Evolutionary conservation across 2,888 invertebrate species (phyloP).

Genomic region (Autographa gamma): DNA sequence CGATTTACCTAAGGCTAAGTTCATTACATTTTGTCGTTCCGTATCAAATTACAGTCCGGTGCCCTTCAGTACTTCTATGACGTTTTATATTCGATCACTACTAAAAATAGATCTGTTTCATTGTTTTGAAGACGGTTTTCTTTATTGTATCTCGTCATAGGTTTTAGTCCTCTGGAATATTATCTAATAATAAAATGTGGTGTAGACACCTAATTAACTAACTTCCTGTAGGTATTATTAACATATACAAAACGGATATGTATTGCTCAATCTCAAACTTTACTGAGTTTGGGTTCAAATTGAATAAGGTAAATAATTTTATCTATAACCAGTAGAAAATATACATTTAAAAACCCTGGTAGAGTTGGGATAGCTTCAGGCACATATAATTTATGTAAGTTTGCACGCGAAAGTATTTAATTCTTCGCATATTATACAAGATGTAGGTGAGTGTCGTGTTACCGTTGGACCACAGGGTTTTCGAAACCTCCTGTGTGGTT

Average conservation of each 20-base stretch:
- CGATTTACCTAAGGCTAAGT: neutral
- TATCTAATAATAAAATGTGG: neutral
- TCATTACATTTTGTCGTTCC: neutral
- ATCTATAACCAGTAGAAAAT: too few species aligned
- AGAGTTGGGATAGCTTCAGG: neutral
- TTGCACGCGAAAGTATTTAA: conserved; percentile 22
- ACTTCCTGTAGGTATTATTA: too few species aligned
- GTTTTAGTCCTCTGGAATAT: neutral
- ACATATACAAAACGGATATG: too few species aligned
- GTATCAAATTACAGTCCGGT: neutral
- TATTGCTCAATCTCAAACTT: too few species aligned
- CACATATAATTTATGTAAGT: neutral
- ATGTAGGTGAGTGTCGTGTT: conserved; percentile 62
- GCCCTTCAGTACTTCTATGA: neutral
- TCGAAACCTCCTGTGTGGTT: conserved; percentile 79
- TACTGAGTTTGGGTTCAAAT: too few species aligned
- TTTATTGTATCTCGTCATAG: neutral
- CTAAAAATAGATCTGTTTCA: neutral
- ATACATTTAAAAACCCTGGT: neutral
- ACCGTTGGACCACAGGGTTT: conserved; percentile 73
- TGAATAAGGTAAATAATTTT: too few species aligned
- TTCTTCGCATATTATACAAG: conserved; percentile 29
- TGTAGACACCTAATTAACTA: too few species aligned
- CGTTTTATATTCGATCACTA: neutral
- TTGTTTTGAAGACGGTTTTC: neutral